Base-by-base conservation (phyloP, 2,888 invertebrate genomes). In the Cataglyphis altisquamis region DNA sequence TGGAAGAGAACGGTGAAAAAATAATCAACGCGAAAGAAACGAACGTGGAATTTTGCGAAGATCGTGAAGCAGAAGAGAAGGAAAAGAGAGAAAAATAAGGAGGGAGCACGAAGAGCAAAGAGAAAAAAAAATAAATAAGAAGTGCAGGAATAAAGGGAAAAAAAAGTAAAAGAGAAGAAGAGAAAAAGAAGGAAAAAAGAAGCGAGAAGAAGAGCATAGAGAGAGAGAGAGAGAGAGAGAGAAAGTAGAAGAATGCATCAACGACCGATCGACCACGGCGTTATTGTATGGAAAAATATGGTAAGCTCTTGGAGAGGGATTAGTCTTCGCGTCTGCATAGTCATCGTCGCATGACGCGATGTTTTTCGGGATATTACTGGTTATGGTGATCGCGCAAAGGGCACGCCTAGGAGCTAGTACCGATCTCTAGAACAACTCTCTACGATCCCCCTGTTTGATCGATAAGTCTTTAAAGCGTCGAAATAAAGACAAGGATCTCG, bases 201-300 rank as follows among this genome's bases (percentile, higher is more conserved):
- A 45, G 41, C 55, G 45, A 62, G 66, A 70, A 15, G 70, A 66
- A 66, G 21, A 62, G 45, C 67, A 80, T 39, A 32, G 32, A 67
- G 52, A 67, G 25, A 64, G 29, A 29, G 29, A 70, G 66, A 84
- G 84, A 84, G 73, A 41, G 41, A 12, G 10, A 10, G 66, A 80
- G 82, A 29, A 12, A 45, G 60, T 60, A 70, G 78, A 80, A 80
- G 78, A 80, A 80, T 80, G 78, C 78, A 80, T 80, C 78, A 80
- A 80, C 77, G 78, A 70, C 63, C 82, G 84, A 85, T 84, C 86
- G 84, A 68, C 66, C 68, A 64, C 64, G 68, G 73, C 82, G 82
- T 87, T 86, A 90, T 91, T 91, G 92, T 91, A 91, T 90, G 89
- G 88, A 92, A 91, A 92, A 91, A 91, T 91, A 92, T 92, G 92